phyloP scores from a whole-genome alignment of 2,888 invertebrate species.

The Apoderus coryli region DNA sequence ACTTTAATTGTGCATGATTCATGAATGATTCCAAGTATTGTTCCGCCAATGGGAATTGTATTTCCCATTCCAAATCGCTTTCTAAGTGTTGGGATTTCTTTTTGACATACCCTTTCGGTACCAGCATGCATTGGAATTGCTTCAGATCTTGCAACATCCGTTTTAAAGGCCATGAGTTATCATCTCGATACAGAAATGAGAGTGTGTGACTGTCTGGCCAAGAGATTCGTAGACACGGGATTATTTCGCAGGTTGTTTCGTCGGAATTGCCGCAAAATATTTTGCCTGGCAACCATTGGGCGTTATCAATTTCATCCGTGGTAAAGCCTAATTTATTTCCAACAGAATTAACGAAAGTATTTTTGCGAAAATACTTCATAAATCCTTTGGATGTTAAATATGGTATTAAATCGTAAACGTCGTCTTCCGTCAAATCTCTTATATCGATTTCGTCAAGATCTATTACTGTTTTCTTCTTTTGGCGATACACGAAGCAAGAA shows the following conservation, averaged over 20 bases:
- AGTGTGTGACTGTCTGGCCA: constrained; percentile 60
- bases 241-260: constrained; percentile 44
- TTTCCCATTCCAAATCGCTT: constrained; percentile 57
- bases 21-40: constrained; percentile 57
- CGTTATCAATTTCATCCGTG: constrained; percentile 36
- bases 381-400: constrained; percentile 52
- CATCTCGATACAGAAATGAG: constrained; percentile 48
- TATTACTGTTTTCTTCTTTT: constrained; percentile 28
- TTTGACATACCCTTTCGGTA: constrained; percentile 54
- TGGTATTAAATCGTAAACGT: constrained; percentile 24
- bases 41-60: constrained; percentile 64
- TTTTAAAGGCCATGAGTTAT: constrained; percentile 52
- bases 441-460: constrained; percentile 24
- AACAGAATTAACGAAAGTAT: constrained; percentile 45
- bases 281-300: constrained; percentile 48
- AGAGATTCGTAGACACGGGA: constrained; percentile 52
- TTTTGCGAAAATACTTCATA: constrained; percentile 49
- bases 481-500: constrained; percentile 33
- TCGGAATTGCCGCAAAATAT: constrained; percentile 38
- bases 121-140: constrained; percentile 50
- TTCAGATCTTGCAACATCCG: constrained; percentile 50
- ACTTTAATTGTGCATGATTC: constrained; percentile 53
- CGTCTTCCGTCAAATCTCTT: constrained; percentile 19
- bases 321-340: constrained; percentile 44
- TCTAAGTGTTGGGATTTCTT: constrained; percentile 33